Evolutionary conservation across 2,113 vertebrate genomes (phyloP).

Genomic region (Gasterosteus aculeatus): DNA sequence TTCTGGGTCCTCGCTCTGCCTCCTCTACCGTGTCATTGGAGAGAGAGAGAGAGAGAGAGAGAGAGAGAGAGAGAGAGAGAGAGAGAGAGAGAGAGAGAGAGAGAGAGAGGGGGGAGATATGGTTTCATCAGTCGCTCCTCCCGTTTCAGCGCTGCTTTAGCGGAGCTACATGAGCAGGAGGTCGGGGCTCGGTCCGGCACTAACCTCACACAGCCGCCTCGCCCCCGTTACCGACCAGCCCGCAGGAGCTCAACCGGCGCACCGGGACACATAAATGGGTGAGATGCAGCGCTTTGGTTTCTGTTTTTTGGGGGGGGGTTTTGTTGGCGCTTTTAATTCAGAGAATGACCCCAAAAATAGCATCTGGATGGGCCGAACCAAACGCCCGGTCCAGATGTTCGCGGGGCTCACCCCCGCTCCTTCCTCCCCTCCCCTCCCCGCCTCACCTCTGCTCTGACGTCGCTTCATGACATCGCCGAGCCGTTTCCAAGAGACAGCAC

Average conservation of each 20-base stretch:
- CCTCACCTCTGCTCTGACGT: constrained; percentile 22
- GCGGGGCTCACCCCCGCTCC: constrained; percentile 42
- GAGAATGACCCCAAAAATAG: constrained; percentile 35
- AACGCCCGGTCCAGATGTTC: constrained; percentile 68
- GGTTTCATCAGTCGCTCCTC: constrained; percentile 75
- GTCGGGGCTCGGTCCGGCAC: constrained; percentile 53
- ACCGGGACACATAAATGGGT: constrained; percentile 78
- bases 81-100: constrained; percentile 15
- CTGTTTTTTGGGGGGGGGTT: not conserved
- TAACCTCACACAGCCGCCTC: constrained; percentile 39
- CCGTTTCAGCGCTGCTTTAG: constrained; percentile 64
- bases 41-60: constrained; percentile 21
- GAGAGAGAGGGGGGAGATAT: constrained; percentile 70
- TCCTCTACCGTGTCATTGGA: not conserved
- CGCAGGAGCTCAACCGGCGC: constrained; percentile 53
- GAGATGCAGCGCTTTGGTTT: constrained; percentile 30
- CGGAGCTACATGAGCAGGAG: constrained; percentile 58
- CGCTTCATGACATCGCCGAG: constrained; percentile 15
- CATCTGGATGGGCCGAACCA: constrained; percentile 68
- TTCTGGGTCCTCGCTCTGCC: not conserved
- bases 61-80: constrained; percentile 25
- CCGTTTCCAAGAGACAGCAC: constrained; percentile 11
- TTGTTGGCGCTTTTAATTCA: not conserved
- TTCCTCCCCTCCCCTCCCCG: not conserved
- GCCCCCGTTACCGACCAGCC: constrained; percentile 30